phyloP scores from a whole-genome alignment of 1,140 invertebrate species.

The Kradibia gibbosae region DNA sequence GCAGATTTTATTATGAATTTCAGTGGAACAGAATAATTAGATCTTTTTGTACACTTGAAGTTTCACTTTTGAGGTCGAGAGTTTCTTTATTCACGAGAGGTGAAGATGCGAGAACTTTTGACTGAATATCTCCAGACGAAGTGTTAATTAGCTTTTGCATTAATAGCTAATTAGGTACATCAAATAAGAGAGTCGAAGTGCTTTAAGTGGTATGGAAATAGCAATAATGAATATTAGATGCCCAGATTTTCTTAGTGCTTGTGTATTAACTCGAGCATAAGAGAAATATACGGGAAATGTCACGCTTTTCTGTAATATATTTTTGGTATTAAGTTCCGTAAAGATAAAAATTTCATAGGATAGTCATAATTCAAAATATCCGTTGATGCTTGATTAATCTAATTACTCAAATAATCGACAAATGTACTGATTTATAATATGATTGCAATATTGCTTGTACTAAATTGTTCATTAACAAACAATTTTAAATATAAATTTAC shows the following conservation, averaged over 20 bases:
- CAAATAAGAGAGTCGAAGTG: constrained; percentile 52
- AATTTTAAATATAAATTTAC: too few species aligned
- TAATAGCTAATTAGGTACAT: constrained; percentile 63
- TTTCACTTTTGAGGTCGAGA: constrained; percentile 49
- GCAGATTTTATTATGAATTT: background rate
- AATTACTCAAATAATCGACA: too few species aligned
- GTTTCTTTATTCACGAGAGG: constrained; percentile 54
- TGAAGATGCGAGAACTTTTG: constrained; percentile 31
- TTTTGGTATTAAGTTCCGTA: too few species aligned
- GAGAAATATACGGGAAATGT: background rate
- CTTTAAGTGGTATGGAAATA: background rate
- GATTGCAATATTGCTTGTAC: too few species aligned
- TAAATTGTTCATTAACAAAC: too few species aligned
- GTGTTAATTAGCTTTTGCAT: constrained; percentile 63
- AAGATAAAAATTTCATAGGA: too few species aligned
- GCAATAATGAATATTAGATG: constrained; percentile 37
- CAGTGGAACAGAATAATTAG: constrained; percentile 14
- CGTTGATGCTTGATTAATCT: too few species aligned
- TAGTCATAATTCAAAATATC: too few species aligned
- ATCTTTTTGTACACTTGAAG: constrained; percentile 31
- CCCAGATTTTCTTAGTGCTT: background rate
- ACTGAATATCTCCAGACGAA: constrained; percentile 57
- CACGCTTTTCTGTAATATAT: background rate
- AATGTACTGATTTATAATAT: too few species aligned
- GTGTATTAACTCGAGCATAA: background rate